Evolutionary conservation across 2,888 invertebrate genomes (phyloP).

Genomic region (Anthrax anthrax): DNA sequence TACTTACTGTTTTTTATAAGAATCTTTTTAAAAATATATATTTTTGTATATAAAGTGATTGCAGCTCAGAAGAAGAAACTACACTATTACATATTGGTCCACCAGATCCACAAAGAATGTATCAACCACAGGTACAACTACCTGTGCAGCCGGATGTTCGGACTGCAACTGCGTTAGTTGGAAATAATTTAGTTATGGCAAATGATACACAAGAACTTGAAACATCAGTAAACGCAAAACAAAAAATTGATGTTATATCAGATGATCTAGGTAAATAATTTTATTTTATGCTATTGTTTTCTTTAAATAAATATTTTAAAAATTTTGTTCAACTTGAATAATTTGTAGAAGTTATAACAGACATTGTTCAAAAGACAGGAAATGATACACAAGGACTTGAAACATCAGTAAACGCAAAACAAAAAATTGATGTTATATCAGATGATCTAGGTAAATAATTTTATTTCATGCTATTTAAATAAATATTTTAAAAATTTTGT

Average conservation of each 20-base stretch:
- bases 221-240: conserved; percentile 36
- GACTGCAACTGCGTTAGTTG: conserved; percentile 23
- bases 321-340: conserved; percentile 21
- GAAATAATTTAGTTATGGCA: conserved; percentile 40
- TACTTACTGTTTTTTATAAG: too few relatives aligned
- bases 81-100: background rate
- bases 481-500: background rate
- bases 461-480: conserved; percentile 60
- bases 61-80: background rate
- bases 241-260: too few relatives aligned
- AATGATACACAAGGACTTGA: conserved; percentile 38
- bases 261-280: too few relatives aligned
- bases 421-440: too few relatives aligned
- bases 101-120: conserved; percentile 9
- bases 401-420: conserved; percentile 36
- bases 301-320: conserved; percentile 37
- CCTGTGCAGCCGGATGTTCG: conserved; percentile 8
- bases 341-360: conserved; percentile 18
- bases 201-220: conserved; percentile 43
- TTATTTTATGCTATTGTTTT: conserved; percentile 64
- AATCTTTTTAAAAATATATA: too few relatives aligned
- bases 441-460: too few relatives aligned
- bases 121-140: conserved; percentile 11
- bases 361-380: too few relatives aligned
- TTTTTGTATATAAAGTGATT: background rate